Conservation (phyloP, 2,888 invertebrate genomes). For the Aspidiotus destructor region DNA sequence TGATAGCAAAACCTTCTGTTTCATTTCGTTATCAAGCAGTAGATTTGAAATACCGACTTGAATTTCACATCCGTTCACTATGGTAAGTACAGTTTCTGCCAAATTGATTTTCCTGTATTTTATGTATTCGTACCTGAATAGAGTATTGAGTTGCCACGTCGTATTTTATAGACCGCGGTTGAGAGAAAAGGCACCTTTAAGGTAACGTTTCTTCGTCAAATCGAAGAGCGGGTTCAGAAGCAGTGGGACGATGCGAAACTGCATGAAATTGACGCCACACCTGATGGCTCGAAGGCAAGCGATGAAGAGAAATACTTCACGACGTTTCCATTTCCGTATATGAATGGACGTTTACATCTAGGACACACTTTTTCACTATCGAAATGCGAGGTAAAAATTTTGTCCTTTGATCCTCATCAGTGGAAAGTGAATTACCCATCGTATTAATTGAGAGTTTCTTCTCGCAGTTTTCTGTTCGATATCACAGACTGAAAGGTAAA, state of each 20-base stretch:
- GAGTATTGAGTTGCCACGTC: no score
- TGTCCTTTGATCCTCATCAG: neutral
- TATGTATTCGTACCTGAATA: no score
- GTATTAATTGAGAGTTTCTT: neutral
- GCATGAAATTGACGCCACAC: slow-evolving; percentile 77
- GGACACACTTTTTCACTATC: slow-evolving; percentile 95
- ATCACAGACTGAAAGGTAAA: slow-evolving; percentile 83
- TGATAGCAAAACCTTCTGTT: no score
- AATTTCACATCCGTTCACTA: no score
- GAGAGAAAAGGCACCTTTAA: slow-evolving; percentile 87
- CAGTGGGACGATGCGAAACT: slow-evolving; percentile 73
- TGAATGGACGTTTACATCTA: slow-evolving; percentile 96
- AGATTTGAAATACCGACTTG: no score
- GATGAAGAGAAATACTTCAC: slow-evolving; percentile 71
- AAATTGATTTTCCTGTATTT: no score
- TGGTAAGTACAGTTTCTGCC: no score
- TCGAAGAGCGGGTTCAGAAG: slow-evolving; percentile 75
- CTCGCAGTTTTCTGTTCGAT: slow-evolving; percentile 76
- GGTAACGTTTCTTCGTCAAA: slow-evolving; percentile 80
- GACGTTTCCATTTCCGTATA: slow-evolving; percentile 97
- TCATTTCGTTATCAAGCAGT: no score
- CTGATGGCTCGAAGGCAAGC: slow-evolving; percentile 40
- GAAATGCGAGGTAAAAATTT: slow-evolving; percentile 76
- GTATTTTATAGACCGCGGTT: slow-evolving; percentile 15
- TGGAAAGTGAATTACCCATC: neutral